phyloP scores from a whole-genome alignment of 2,797 vertebrate genomes.

The Labeo calbasu region DNA sequence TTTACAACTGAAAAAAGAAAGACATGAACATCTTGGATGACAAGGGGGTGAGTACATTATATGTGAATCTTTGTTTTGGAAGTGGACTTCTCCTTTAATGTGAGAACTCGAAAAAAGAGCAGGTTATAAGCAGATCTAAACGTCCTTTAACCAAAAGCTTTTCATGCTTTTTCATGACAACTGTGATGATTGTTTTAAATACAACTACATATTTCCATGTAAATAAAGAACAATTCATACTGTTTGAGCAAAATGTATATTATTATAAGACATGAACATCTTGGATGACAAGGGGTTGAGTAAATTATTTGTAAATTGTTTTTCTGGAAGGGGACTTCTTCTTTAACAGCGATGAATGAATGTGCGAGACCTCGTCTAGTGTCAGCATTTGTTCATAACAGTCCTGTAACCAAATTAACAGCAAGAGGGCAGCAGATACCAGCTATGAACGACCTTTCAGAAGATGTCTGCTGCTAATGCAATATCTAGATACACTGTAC shows the following conservation, averaged over 20 bases:
- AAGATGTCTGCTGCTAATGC: slow-evolving; percentile 57
- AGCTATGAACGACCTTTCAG: slow-evolving; percentile 9
- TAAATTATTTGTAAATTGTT: too few relatives aligned
- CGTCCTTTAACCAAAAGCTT: not conserved
- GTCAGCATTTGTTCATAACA: slow-evolving; percentile 23
- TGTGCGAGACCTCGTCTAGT: not conserved
- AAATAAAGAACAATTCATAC: not conserved
- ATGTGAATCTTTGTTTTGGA: too few relatives aligned
- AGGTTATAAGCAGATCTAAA: not conserved
- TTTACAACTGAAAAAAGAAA: too few relatives aligned
- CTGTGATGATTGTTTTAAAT: not conserved
- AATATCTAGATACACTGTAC: slow-evolving; percentile 39
- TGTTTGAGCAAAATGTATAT: too few relatives aligned
- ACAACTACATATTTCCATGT: not conserved
- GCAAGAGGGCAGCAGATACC: slow-evolving; percentile 67
- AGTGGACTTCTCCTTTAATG: not conserved
- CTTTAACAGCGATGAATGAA: not conserved
- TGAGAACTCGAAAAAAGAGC: not conserved
- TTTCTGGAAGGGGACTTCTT: too few relatives aligned
- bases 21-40: too few relatives aligned
- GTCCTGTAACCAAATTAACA: slow-evolving; percentile 46
- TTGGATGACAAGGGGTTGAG: too few relatives aligned
- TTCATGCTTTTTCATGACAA: not conserved
- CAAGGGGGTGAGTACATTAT: too few relatives aligned
- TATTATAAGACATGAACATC: not conserved